A percentile compares a stretch with the other conserved stretches of the same genome.
Evolutionary conservation across 2,888 invertebrate species (phyloP).

Genomic region (Listrodromus nycthemerus): DNA sequence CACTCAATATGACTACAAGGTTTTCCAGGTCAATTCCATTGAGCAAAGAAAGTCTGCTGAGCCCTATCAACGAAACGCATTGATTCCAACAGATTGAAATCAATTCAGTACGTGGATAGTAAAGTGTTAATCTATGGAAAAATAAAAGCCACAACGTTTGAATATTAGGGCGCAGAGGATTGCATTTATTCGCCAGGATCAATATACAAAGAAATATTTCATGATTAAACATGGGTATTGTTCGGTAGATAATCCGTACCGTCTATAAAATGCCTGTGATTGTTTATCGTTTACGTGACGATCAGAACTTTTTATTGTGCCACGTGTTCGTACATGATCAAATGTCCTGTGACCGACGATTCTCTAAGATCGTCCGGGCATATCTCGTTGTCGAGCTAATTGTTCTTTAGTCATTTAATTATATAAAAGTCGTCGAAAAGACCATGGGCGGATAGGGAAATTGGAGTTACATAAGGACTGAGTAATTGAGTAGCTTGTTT

Average conservation of each 20-base stretch:
- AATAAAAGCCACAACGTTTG: conserved; percentile 9
- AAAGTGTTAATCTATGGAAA: neutral
- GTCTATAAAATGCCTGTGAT: conserved; percentile 43
- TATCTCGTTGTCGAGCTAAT: conserved; percentile 40
- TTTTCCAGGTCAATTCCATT: neutral
- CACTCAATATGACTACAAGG: neutral
- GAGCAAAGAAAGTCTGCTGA: neutral
- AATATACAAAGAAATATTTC: conserved; percentile 75
- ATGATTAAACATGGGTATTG: conserved; percentile 65
- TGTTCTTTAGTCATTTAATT: conserved; percentile 34
- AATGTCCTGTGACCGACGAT: conserved; percentile 23
- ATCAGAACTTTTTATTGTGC: conserved; percentile 42
- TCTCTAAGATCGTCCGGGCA: conserved; percentile 9
- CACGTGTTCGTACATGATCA: conserved; percentile 22
- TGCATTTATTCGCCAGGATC: conserved; percentile 72
- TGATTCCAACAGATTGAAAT: neutral
- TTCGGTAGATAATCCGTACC: conserved; percentile 57
- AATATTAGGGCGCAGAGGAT: conserved; percentile 69
- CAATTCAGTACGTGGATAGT: neutral
- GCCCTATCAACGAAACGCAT: neutral
- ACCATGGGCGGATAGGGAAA: conserved; percentile 36
- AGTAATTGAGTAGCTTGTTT: conserved; percentile 25
- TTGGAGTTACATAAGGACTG: conserved; percentile 36
- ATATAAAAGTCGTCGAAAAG: conserved; percentile 46
- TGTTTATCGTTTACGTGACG: conserved; percentile 45